Base-by-base conservation (phyloP, 2,888 invertebrate genomes). In the Tenthredo mesomela region DNA sequence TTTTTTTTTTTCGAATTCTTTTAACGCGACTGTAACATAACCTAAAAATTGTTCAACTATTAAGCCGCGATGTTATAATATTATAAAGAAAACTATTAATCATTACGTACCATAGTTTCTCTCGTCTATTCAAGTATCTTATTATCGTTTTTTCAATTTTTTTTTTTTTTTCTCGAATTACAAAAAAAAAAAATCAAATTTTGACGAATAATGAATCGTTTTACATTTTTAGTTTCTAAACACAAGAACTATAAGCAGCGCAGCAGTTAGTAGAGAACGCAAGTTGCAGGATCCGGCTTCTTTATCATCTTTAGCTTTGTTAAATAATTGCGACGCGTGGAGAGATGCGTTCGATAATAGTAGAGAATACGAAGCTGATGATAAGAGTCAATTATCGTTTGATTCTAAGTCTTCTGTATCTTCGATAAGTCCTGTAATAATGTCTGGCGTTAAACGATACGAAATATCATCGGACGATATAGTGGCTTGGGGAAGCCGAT, bases 391-490 rank as follows among this genome's bases (percentile, higher is more conserved):
- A n/a, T 50, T 54, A 4, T n/a, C 47, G 7, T 18, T 18, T 10
- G 47, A 54, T 50, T 54, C 18, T n/a, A 54, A 47, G 18, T 12
- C 77, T 73, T 43, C n/a, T 10, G 18, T 54, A 33, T 21, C 40
- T 73, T 61, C 65, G 4, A 9, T 65, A 40, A 80, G 85, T 77
- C 85, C 85, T 25, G n/a, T 86, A 37, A 65, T 25, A 25, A 9
- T 86, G 33, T 58, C 84, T 29, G 40, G 84, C 40, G 61, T 86
- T n/a, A 88, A 88, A 70, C 85, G 86, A n/a, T 80, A 87, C 75
- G 85, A 87, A 84, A 87, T 85, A n/a, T 84, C 86, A 18, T 85
- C 87, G 3, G 89, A 90, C 40, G 89, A 90, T 85, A 87, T 89
- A 37, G 87, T 88, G 15, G 65, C 87, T 58, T 88, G 88, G 87